phyloP scores from a whole-genome alignment of 2,113 vertebrate genomes.

The Benitochromis conjunctus region DNA sequence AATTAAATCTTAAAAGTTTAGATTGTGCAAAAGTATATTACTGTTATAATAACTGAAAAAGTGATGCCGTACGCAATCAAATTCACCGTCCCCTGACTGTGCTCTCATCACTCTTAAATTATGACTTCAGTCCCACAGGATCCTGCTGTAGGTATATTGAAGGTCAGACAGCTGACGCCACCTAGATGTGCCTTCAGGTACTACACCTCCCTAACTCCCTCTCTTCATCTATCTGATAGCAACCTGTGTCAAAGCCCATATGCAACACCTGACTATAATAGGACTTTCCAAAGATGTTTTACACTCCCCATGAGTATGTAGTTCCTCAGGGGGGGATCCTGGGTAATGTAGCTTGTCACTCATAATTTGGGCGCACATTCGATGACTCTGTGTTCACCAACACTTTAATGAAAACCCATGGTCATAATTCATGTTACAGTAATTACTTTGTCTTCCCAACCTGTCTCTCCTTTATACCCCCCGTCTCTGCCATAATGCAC shows the following conservation, averaged over 20 bases:
- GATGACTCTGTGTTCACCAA: slow-evolving; percentile 29
- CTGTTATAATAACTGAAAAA: neutral
- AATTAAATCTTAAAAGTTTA: neutral
- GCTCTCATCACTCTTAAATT: slow-evolving; percentile 35
- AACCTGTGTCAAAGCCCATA: slow-evolving; percentile 14
- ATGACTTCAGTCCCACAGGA: slow-evolving; percentile 34
- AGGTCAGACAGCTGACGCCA: slow-evolving; percentile 53
- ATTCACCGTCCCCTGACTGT: neutral
- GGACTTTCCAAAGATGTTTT: slow-evolving; percentile 39
- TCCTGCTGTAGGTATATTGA: slow-evolving; percentile 5
- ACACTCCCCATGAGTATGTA: slow-evolving; percentile 18
- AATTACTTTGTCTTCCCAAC: slow-evolving; percentile 37
- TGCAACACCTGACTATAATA: slow-evolving; percentile 20
- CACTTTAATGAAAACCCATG: slow-evolving; percentile 41
- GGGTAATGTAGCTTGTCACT: slow-evolving; percentile 43
- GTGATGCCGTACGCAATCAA: neutral
- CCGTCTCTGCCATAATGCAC: neutral
- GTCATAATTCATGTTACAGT: slow-evolving; percentile 46
- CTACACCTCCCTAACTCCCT: slow-evolving; percentile 39
- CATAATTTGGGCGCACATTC: slow-evolving; percentile 33
- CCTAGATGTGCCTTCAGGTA: slow-evolving; percentile 46
- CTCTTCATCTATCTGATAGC: slow-evolving; percentile 25
- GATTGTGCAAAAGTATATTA: neutral
- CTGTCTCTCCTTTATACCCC: slow-evolving; percentile 1
- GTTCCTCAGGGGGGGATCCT: slow-evolving; percentile 16